Percentiles rank a stretch among this genome's conserved stretches.
Conservation (phyloP, 2,113 vertebrate genomes). For the Equus przewalskii region DNA sequence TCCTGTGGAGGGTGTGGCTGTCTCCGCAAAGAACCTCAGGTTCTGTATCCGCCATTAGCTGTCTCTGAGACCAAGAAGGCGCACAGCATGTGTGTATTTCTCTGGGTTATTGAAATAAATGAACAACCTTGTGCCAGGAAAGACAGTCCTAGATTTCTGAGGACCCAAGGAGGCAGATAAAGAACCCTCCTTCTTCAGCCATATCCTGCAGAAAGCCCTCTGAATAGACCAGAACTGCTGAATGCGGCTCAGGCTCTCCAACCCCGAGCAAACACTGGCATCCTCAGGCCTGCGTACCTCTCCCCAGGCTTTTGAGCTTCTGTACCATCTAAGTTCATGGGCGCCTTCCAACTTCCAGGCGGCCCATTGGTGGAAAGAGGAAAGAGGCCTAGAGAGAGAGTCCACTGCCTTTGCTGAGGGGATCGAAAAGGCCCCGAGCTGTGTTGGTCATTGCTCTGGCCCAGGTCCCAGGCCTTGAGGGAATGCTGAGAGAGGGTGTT, state of each 20-base stretch:
- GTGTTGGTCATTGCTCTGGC: constrained; percentile 78
- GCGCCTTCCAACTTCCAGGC: background rate
- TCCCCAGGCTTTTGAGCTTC: background rate
- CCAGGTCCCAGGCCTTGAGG: background rate
- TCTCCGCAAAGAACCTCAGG: too few relatives aligned
- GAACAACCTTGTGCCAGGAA: background rate
- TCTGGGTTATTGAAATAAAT: background rate
- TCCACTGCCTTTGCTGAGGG: background rate
- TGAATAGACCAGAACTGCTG: background rate
- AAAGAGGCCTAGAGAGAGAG: background rate
- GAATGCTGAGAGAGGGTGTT: background rate
- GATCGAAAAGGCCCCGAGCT: constrained; percentile 90
- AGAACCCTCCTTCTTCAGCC: background rate
- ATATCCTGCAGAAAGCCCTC: background rate
- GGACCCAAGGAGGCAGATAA: background rate
- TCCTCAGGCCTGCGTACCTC: background rate
- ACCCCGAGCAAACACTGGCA: background rate
- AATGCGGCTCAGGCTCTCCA: background rate
- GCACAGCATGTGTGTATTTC: too few relatives aligned
- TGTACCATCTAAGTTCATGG: background rate
- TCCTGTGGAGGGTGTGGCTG: too few relatives aligned
- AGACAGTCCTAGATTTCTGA: background rate
- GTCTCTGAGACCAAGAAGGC: too few relatives aligned
- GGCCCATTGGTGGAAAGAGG: background rate
- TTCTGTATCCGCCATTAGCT: too few relatives aligned